A percentile compares a stretch with the other conserved stretches of the same genome.
These are phyloP conservation scores for Drosophila leontia DNA, from an alignment of 1,140 invertebrate species.

Conservation along the genomic window DNA sequence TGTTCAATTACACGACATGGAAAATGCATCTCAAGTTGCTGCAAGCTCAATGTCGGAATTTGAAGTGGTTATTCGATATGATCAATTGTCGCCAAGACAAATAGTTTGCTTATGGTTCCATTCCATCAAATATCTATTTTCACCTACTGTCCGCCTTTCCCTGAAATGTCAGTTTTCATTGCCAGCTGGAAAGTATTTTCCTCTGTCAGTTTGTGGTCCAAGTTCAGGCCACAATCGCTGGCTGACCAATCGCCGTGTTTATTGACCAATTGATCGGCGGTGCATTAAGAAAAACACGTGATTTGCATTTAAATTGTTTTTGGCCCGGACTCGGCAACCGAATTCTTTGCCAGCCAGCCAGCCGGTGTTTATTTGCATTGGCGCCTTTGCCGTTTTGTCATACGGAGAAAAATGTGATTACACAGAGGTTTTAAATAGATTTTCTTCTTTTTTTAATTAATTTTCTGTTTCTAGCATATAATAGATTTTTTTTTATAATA, in stretches of 20 bases:
- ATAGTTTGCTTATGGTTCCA: constrained; percentile 7
- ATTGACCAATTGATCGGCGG: constrained; percentile 42
- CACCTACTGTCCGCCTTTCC: constrained; percentile 40
- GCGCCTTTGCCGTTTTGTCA: constrained; percentile 47
- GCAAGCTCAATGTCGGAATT: constrained; percentile 43
- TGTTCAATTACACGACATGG: constrained; percentile 74
- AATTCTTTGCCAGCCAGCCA: constrained; percentile 33
- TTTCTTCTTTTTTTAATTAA: not conserved
- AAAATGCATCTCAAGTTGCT: constrained; percentile 57
- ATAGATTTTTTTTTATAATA: not conserved
- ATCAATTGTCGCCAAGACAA: constrained; percentile 21
- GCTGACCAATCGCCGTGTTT: constrained; percentile 9
- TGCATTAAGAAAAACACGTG: constrained; percentile 68
- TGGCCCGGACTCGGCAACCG: constrained; percentile 19
- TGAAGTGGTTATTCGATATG: constrained; percentile 40
- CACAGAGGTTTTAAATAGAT: not conserved
- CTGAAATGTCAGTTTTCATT: constrained; percentile 66
- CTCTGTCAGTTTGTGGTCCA: constrained; percentile 52
- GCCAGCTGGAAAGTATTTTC: constrained; percentile 24
- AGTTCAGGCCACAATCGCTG: constrained; percentile 53
- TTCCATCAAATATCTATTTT: constrained; percentile 37
- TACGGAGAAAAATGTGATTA: constrained; percentile 1
- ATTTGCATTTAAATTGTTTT: constrained; percentile 68
- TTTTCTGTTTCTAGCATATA: not conserved
- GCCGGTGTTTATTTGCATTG: constrained; percentile 65